Conservation (phyloP, 2,797 vertebrate species). For the Manis pentadactyla region DNA sequence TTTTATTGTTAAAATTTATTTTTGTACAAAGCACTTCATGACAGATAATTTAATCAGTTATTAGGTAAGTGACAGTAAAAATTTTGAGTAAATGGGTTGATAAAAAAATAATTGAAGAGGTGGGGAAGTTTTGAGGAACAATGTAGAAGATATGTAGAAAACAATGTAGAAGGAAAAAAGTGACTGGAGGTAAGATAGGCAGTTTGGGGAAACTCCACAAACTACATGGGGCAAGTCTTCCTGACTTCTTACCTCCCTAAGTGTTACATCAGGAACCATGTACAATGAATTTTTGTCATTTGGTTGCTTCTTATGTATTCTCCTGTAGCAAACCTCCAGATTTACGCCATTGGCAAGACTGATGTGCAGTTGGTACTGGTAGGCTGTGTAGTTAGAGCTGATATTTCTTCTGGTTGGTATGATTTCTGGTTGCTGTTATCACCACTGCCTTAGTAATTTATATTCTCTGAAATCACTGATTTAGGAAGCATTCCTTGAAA, state of each 20-base stretch:
- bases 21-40: neutral
- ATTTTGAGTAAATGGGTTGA: neutral
- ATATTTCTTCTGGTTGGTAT: neutral
- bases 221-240: neutral
- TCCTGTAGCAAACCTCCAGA: neutral
- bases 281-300: neutral
- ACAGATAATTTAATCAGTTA: neutral
- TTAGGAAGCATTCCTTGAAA: neutral
- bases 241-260: neutral
- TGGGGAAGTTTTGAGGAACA: neutral
- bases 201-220: neutral
- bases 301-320: neutral
- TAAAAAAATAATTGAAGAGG: slow-evolving; percentile 19
- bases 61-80: neutral
- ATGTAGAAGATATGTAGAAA: neutral
- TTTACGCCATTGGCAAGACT: neutral
- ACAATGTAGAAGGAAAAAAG: neutral
- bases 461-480: neutral
- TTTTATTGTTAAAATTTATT: neutral
- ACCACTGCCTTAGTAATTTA: neutral
- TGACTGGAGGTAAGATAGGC: neutral
- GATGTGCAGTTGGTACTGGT: neutral
- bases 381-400: neutral
- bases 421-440: neutral
- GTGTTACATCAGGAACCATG: neutral